These are phyloP conservation scores for Cinara cedri DNA, from an alignment of 2,888 invertebrate species.

Conservation along the genomic window DNA sequence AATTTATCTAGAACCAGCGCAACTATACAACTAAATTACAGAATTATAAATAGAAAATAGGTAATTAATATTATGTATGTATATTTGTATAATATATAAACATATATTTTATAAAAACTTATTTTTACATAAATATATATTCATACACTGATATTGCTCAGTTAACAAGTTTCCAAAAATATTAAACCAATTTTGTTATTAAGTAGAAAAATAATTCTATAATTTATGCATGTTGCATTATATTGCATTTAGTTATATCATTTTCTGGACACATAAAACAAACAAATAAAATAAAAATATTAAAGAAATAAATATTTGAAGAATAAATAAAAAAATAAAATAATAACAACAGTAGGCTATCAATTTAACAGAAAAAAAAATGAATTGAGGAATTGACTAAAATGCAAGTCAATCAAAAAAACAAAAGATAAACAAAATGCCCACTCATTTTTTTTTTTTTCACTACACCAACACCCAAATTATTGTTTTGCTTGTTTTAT, in stretches of 20 bases:
- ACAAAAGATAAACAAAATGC: constrained; percentile 52
- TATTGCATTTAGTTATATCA: constrained; percentile 41
- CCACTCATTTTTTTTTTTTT: constrained; percentile 50
- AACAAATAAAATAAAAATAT: constrained; percentile 55
- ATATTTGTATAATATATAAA: constrained; percentile 33
- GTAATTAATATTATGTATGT: neutral
- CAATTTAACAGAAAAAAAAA: constrained; percentile 54
- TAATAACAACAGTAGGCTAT: constrained; percentile 49
- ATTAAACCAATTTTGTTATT: constrained; percentile 42
- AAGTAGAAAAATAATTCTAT: constrained; percentile 55
- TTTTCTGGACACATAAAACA: constrained; percentile 50
- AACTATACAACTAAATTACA: constrained; percentile 34
- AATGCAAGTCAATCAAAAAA: constrained; percentile 43
- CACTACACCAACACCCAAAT: constrained; percentile 50
- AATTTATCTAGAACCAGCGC: constrained; percentile 35
- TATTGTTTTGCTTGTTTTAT: constrained; percentile 35
- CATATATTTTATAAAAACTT: constrained; percentile 13
- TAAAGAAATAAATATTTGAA: constrained; percentile 57
- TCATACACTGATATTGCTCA: neutral
- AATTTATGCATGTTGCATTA: constrained; percentile 22
- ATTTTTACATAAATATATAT: constrained; percentile 26
- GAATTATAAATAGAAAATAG: constrained; percentile 28
- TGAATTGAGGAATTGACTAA: constrained; percentile 47
- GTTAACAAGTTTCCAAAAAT: constrained; percentile 43
- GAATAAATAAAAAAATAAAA: constrained; percentile 56